Evolutionary conservation across 2,113 vertebrate species (phyloP).

Genomic region (Malurus alboscapulatus): DNA sequence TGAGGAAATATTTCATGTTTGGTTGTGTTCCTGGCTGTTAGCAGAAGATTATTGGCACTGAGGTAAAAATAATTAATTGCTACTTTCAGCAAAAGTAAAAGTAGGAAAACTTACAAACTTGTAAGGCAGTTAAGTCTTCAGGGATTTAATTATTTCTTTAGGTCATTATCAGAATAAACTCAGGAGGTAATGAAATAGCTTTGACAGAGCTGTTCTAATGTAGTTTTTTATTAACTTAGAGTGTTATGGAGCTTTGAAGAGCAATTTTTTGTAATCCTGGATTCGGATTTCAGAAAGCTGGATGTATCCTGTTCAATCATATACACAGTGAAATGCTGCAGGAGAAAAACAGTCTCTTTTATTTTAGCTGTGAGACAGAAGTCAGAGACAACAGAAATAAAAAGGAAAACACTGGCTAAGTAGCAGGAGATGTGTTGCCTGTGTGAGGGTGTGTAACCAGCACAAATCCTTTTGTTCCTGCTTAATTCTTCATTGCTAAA

Average conservation of each 20-base stretch:
- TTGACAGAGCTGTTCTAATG: slow-evolving; percentile 44
- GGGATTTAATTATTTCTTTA: slow-evolving; percentile 11
- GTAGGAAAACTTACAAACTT: neutral
- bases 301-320: neutral
- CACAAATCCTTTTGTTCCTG: neutral
- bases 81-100: slow-evolving; percentile 3
- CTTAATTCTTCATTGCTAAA: neutral
- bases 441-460: neutral
- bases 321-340: neutral
- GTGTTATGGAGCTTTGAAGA: neutral
- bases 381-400: neutral
- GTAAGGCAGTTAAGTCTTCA: neutral
- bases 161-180: neutral
- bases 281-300: neutral
- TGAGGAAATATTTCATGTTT: neutral
- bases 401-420: neutral
- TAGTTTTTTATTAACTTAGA: slow-evolving; percentile 39
- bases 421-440: neutral
- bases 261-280: neutral
- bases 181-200: slow-evolving; percentile 12
- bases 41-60: neutral
- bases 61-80: slow-evolving; percentile 1
- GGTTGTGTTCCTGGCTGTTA: neutral
- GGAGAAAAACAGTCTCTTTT: neutral
- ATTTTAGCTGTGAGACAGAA: neutral